A percentile compares a stretch with the other conserved stretches of the same genome.
Evolutionary conservation across 2,797 vertebrate species (phyloP).

Genomic region (Myotis vivesi): DNA sequence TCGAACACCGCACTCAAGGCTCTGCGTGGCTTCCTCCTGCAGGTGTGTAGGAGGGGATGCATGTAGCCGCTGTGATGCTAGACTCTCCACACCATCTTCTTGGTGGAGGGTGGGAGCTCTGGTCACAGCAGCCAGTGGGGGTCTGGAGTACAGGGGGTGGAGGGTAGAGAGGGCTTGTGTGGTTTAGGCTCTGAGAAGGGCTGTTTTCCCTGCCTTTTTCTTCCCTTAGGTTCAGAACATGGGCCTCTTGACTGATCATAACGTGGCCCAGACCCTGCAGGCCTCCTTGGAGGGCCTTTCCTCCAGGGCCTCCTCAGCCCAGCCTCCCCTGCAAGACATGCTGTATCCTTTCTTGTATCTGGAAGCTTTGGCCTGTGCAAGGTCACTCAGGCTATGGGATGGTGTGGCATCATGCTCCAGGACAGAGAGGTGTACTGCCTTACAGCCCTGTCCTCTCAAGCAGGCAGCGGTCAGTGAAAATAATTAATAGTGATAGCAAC

Average conservation of each 20-base stretch:
- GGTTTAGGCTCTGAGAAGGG: neutral
- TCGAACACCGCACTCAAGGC: constrained; percentile 74
- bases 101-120: neutral
- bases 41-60: constrained; percentile 76
- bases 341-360: constrained; percentile 84
- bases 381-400: neutral
- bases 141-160: neutral
- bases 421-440: neutral
- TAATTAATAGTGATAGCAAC: neutral
- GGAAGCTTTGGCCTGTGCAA: neutral
- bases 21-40: constrained; percentile 82
- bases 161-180: neutral
- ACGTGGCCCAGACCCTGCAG: constrained; percentile 63
- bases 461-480: neutral
- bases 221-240: constrained; percentile 80
- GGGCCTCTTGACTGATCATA: constrained; percentile 71
- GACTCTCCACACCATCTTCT: neutral
- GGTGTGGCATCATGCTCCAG: neutral
- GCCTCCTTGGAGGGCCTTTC: constrained; percentile 77
- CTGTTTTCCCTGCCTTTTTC: neutral
- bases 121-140: neutral
- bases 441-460: neutral
- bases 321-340: constrained; percentile 67
- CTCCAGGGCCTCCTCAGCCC: neutral
- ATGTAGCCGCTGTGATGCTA: neutral